These are phyloP conservation scores for Mungos mungo DNA, from an alignment of 2,113 vertebrate species.

Conservation along the genomic window DNA sequence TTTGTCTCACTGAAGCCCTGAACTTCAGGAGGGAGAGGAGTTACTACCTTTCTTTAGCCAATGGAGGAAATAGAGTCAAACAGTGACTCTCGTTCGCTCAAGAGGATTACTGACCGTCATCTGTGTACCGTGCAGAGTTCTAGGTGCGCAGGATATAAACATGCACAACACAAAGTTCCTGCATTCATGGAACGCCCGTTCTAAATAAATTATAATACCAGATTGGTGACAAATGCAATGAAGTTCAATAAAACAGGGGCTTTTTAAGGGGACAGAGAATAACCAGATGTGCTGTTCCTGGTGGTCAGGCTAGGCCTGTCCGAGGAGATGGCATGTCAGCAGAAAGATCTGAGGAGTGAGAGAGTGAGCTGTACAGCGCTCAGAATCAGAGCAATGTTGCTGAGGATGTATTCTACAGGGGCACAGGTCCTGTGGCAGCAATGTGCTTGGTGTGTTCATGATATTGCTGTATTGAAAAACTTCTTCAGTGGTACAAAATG, in stretches of 20 bases:
- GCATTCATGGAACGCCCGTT: background rate
- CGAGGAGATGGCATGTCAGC: background rate
- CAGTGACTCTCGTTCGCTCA: background rate
- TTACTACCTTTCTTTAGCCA: background rate
- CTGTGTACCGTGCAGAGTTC: background rate
- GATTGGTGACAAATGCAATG: background rate
- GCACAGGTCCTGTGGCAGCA: background rate
- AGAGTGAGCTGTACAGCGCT: accelerated
- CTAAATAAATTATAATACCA: background rate
- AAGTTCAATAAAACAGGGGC: background rate
- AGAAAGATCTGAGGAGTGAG: background rate
- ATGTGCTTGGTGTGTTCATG: accelerated
- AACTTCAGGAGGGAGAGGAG: background rate
- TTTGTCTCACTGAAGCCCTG: background rate
- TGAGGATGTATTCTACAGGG: background rate
- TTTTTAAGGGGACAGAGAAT: background rate
- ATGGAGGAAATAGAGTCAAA: background rate
- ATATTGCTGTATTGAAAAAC: too few relatives aligned
- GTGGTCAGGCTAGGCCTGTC: background rate
- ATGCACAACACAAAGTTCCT: too few relatives aligned
- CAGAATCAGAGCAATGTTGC: too few relatives aligned
- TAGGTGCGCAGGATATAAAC: background rate
- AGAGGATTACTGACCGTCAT: background rate
- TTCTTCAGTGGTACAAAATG: background rate
- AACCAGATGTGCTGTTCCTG: background rate